These are phyloP conservation scores for Otolemur crassicaudatus DNA, from an alignment of 2,797 vertebrate genomes.

Conservation along the genomic window DNA sequence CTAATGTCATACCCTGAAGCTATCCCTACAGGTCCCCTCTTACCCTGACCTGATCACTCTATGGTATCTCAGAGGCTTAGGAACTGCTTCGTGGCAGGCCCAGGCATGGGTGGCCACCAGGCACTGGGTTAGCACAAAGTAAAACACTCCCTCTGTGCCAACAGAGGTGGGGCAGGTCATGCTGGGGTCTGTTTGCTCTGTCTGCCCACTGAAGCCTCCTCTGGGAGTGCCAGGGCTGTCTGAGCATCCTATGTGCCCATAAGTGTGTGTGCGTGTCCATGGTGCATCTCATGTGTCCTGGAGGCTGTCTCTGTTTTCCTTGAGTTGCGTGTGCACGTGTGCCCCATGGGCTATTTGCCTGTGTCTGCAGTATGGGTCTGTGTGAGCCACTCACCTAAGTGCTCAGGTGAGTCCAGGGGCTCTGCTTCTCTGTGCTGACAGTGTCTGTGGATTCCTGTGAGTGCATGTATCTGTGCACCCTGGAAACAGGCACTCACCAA, in stretches of 20 bases:
- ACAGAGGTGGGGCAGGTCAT: slow-evolving; percentile 71
- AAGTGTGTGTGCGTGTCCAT: background rate
- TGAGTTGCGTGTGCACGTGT: too few species aligned
- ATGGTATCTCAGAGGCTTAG: background rate
- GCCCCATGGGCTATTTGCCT: background rate
- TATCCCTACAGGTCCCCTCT: background rate
- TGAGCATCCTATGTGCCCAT: background rate
- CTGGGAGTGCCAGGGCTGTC: background rate
- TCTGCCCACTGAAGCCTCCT: slow-evolving; percentile 34
- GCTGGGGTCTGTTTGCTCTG: slow-evolving; percentile 73
- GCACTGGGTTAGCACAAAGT: slow-evolving; percentile 49
- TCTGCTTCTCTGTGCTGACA: background rate
- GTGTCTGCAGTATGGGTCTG: background rate
- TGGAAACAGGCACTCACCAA: background rate
- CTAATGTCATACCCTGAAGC: background rate
- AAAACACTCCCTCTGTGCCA: slow-evolving; percentile 72
- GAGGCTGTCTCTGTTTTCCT: background rate
- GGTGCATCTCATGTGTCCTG: background rate
- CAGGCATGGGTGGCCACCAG: background rate
- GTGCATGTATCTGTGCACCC: background rate
- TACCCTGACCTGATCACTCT: background rate
- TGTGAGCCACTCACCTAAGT: background rate
- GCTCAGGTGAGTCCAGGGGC: background rate
- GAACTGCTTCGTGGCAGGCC: background rate
- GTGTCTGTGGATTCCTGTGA: background rate